Conservation (phyloP, 1,140 invertebrate species). For the Eupeodes corollae region DNA sequence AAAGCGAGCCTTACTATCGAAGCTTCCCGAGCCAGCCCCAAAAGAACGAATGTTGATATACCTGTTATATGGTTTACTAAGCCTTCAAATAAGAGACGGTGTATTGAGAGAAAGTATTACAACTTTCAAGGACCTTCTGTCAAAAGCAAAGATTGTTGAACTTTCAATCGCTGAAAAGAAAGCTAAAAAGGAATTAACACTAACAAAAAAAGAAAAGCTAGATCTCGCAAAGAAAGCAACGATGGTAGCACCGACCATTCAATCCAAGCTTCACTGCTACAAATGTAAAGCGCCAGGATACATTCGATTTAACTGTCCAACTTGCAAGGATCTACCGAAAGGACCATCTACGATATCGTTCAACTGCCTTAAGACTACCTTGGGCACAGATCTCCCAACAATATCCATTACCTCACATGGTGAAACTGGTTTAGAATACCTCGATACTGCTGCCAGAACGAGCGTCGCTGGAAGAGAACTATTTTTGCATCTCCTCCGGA, state of each 20-base stretch:
- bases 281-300: not conserved
- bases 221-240: not conserved
- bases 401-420: not conserved
- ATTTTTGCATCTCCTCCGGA: not conserved
- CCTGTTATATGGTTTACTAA: constrained; percentile 10
- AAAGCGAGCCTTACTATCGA: constrained; percentile 4
- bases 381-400: constrained; percentile 2
- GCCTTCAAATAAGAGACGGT: constrained; percentile 6
- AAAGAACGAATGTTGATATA: constrained; percentile 6
- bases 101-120: constrained; percentile 1
- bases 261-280: too few species aligned
- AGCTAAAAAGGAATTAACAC: too few species aligned
- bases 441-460: constrained; percentile 5
- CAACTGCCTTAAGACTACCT: not conserved
- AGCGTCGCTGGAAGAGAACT: constrained; percentile 5
- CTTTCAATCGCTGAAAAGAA: not conserved
- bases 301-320: not conserved
- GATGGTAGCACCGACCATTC: too few species aligned
- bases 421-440: constrained; percentile 1
- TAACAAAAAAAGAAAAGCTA: not conserved
- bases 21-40: not conserved
- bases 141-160: not conserved
- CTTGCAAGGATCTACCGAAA: constrained; percentile 1
- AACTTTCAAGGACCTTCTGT: constrained; percentile 5
- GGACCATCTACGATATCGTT: not conserved